phyloP scores from a whole-genome alignment of 1,140 invertebrate species.

The Trissolcus basalis region DNA sequence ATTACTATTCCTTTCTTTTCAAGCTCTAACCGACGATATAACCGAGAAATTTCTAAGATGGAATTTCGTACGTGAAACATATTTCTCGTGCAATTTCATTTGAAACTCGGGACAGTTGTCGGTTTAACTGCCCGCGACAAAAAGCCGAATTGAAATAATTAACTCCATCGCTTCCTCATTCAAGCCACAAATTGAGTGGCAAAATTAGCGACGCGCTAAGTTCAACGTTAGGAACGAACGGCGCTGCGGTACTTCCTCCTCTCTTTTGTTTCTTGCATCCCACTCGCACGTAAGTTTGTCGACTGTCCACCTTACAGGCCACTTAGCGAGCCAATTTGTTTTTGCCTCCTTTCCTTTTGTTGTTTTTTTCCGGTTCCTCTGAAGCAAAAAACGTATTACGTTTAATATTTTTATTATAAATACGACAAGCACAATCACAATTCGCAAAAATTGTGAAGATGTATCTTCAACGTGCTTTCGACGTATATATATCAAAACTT shows the following conservation, averaged over 20 bases:
- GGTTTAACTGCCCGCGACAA: conserved; percentile 37
- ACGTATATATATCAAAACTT: too few species aligned
- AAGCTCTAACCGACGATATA: too few species aligned
- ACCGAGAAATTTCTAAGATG: too few species aligned
- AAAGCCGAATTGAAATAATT: conserved; percentile 56
- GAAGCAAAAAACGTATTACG: conserved; percentile 45
- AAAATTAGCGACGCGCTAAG: conserved; percentile 48
- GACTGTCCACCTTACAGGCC: conserved; percentile 57
- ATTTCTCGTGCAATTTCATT: conserved; percentile 3
- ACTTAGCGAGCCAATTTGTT: conserved; percentile 61
- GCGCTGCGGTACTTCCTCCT: conserved; percentile 47
- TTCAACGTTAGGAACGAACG: conserved; percentile 49
- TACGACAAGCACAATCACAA: conserved; percentile 53
- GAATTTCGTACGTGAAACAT: too few species aligned
- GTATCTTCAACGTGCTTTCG: too few species aligned
- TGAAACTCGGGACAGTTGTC: conserved; percentile 24
- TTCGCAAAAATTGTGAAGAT: too few species aligned
- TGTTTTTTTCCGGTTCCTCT: conserved; percentile 27
- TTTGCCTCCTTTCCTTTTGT: conserved; percentile 43
- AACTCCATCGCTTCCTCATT: conserved; percentile 55
- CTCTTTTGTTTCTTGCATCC: conserved; percentile 37
- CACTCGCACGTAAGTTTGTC: too few species aligned
- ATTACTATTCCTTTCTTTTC: too few species aligned
- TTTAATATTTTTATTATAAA: conserved; percentile 49
- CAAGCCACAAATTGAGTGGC: conserved; percentile 50